Evolutionary conservation across 2,888 invertebrate species (phyloP).

Genomic region (Alloplasta piceator): DNA sequence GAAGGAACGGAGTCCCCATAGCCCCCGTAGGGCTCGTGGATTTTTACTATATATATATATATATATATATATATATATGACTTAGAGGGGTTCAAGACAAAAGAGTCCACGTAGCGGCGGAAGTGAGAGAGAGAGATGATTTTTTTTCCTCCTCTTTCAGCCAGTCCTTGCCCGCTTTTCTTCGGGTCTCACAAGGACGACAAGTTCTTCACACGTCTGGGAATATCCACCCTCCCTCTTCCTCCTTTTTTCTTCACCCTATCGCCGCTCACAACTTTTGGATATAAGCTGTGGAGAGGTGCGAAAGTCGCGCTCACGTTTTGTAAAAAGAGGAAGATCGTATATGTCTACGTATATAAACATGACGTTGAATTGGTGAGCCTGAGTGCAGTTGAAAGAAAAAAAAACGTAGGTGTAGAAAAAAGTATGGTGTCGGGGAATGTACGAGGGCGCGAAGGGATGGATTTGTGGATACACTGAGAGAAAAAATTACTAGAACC

Average conservation of each 20-base stretch:
- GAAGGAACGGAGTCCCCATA: constrained; percentile 46
- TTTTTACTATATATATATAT: constrained; percentile 4
- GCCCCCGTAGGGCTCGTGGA: constrained; percentile 50
- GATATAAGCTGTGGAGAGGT: constrained; percentile 47
- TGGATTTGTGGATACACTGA: constrained; percentile 37
- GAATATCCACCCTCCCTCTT: constrained; percentile 21
- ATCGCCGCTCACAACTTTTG: constrained; percentile 21
- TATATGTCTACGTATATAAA: constrained; percentile 15
- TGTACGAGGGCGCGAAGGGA: constrained; percentile 60
- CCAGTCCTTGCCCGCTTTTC: constrained; percentile 29
- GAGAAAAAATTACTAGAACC: no score
- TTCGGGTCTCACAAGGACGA: constrained; percentile 44
- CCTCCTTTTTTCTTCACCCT: not conserved
- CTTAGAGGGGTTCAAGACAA: constrained; percentile 51
- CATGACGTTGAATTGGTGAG: constrained; percentile 66
- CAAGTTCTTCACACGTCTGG: constrained; percentile 40
- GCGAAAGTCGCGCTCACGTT: constrained; percentile 59
- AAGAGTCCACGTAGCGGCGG: constrained; percentile 33
- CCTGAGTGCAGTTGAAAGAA: constrained; percentile 59
- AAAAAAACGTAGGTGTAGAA: constrained; percentile 48
- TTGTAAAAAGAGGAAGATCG: constrained; percentile 3
- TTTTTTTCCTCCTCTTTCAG: constrained; percentile 21
- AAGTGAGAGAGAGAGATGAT: constrained; percentile 39
- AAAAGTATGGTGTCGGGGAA: constrained; percentile 32
- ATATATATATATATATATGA: constrained; percentile 2